Evolutionary conservation across 2,888 invertebrate genomes (phyloP).

Genomic region (Cephus pygmeus): DNA sequence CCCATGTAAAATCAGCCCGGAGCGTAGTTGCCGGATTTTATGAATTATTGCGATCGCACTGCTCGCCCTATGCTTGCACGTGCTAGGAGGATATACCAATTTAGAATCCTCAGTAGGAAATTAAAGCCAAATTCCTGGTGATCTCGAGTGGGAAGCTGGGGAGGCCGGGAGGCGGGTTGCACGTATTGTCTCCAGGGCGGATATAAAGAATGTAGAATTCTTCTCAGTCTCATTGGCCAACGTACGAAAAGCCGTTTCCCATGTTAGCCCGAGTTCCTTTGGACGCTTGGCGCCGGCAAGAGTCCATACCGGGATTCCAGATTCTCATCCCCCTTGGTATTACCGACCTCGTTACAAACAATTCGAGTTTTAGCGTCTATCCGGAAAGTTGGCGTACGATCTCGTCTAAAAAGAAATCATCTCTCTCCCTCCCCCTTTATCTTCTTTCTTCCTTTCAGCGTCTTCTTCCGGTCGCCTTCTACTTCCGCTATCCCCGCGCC

Average conservation of each 20-base stretch:
- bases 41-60: not conserved
- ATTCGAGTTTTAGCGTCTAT: constrained; percentile 25
- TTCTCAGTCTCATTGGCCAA: not conserved
- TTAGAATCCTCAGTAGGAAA: not conserved
- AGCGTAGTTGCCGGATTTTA: not conserved
- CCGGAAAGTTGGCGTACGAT: not conserved
- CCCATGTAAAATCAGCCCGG: not conserved
- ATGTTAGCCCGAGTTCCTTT: not conserved
- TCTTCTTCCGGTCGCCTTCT: not conserved
- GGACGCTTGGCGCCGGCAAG: not conserved
- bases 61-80: not conserved
- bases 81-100: not conserved
- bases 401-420: not conserved
- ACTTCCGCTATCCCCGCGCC: not conserved
- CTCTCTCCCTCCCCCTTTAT: not conserved
- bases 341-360: constrained; percentile 20
- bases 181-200: not conserved
- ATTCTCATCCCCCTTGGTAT: not conserved
- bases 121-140: not conserved
- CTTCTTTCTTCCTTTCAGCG: not conserved
- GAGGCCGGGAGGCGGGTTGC: not conserved
- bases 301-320: not conserved
- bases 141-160: not conserved
- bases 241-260: not conserved
- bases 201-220: not conserved